Evolutionary conservation across 2,797 vertebrate species (phyloP).

Genomic region (Dryobates pubescens): DNA sequence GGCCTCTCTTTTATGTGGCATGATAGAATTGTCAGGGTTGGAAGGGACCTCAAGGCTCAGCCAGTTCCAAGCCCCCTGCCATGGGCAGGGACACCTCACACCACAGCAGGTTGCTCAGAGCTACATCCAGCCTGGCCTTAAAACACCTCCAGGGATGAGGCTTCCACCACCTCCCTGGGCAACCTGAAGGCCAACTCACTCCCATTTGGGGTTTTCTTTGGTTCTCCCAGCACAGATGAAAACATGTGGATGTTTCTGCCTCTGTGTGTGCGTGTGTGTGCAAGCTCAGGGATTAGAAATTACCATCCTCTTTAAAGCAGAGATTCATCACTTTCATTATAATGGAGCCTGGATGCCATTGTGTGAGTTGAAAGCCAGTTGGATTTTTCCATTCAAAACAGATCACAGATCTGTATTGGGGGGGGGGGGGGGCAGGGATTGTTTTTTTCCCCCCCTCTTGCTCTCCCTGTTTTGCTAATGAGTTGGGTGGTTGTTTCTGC

Average conservation of each 20-base stretch:
- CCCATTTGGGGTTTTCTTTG: neutral
- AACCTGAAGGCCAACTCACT: neutral
- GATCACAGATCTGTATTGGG: neutral
- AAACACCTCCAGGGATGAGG: no score
- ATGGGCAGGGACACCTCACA: no score
- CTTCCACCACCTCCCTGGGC: no score
- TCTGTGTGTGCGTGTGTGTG: neutral
- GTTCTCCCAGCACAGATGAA: neutral
- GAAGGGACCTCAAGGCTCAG: no score
- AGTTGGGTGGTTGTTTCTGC: neutral
- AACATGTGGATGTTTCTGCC: neutral
- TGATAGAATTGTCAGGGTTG: no score
- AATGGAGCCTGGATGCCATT: neutral
- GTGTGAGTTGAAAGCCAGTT: neutral
- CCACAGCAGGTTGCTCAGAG: no score
- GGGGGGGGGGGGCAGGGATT: neutral
- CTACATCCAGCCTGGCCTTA: no score
- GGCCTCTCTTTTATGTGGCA: neutral
- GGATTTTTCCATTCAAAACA: conserved; percentile 40
- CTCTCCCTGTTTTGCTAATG: neutral
- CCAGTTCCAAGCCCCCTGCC: no score
- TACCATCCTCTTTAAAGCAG: neutral
- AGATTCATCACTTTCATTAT: conserved; percentile 8
- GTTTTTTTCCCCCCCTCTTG: neutral
- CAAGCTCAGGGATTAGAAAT: neutral